Base-by-base conservation (phyloP, 2,113 vertebrate species). In the Epinephelus cyanopodus region DNA sequence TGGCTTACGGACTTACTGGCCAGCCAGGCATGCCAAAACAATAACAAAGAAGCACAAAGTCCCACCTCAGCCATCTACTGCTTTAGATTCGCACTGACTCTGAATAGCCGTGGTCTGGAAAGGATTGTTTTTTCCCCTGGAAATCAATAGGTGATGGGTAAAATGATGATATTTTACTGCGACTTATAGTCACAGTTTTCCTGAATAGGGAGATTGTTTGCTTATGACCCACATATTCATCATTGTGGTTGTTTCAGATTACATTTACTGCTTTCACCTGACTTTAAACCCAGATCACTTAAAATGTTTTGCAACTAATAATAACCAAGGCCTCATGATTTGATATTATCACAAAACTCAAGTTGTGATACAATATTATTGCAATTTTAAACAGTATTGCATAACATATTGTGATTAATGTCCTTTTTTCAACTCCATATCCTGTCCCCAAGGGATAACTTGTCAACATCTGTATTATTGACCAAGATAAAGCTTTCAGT, bases 11-110 rank as follows among this genome's bases (percentile, higher is more conserved):
- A 76, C 84, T 79, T 48, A 82, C 63, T 19, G 81, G 74, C 74
- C 83, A 87, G 86, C 79, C 84, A 74, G 81, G 83, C 88, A 72
- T 81, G 84, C 82, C 73, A 73, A 82, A 87, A 85, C 85, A 87
- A 83, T 50, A 77, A 89, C 89, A 88, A 81, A 85, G 61, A 74
- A 72, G 77, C 74, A 37, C 63, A 15, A 56, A 84, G 65, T 77
- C 83, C 83, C 88, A 50, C 56, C 75, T 75, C 80, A 17, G 80
- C 77, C 79, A 37, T 79, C 68, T 78, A 14, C 45, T 48, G 81
- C 85, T 39, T 62, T 17, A 77, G 77, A 33, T 61, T 61, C 50
- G 17, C 62, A 37, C 62, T 37, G 75, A 66, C 84, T 19, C 37
- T 33, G 58, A 75, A 53, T 23, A 62, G 21, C 10, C 45, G 5